Evolutionary conservation across 2,113 vertebrate species (phyloP).

Genomic region (Eurystomus gularis): DNA sequence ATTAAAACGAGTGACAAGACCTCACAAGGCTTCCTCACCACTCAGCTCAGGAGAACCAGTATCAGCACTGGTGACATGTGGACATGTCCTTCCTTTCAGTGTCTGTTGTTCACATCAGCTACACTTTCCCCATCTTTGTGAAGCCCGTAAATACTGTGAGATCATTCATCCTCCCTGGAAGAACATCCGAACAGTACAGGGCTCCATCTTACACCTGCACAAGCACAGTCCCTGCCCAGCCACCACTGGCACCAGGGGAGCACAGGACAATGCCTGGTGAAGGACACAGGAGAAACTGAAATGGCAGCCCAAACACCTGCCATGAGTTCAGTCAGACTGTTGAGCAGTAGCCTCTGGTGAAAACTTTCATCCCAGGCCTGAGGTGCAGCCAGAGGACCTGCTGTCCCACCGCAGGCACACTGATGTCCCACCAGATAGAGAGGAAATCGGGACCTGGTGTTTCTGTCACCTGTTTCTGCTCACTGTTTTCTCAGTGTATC

Average conservation of each 20-base stretch:
- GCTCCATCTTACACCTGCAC: background rate
- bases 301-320: rapidly evolving
- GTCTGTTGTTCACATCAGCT: background rate
- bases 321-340: rapidly evolving
- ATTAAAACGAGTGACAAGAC: background rate
- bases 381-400: background rate
- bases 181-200: rapidly evolving
- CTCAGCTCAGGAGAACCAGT: background rate
- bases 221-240: background rate
- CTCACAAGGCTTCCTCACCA: background rate
- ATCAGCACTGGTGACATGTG: background rate
- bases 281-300: background rate
- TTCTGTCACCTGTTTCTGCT: background rate
- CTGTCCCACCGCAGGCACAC: background rate
- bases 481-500: background rate
- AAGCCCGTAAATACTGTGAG: background rate
- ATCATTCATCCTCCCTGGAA: background rate
- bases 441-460: rapidly evolving
- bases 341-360: background rate
- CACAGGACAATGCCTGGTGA: rapidly evolving
- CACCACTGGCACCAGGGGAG: rapidly evolving
- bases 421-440: rapidly evolving
- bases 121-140: too few species aligned
- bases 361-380: background rate
- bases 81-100: background rate